Evolutionary conservation across 2,888 invertebrate genomes (phyloP), one percentile per base, ranked within the genome.

Genomic region (Cataglyphis altisquamis): DNA sequence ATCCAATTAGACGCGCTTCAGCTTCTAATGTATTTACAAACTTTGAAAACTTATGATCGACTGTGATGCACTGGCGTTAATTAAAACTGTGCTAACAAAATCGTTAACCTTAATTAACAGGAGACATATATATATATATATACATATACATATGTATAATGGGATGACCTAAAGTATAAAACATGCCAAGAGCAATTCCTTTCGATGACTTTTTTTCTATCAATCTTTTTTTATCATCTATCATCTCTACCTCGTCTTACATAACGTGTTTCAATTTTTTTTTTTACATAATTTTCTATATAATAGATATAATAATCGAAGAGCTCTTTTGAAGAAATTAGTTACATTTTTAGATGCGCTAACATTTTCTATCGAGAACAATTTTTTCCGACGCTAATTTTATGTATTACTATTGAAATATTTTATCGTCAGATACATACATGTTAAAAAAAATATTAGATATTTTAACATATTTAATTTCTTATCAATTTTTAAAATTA

Each of bases 41-140:
- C 57, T 78, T 78, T 41, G 57, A 41, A n/a, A 57, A 78, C 78
- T 78, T 78, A 78, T 78, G 70, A 78, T 70, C 78, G 78, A 32
- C 57, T 41, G 72, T 52, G 36, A 78, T 78, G 78, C 72, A 57
- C 41, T 41, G 15, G 29, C 45, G 57, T 78, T 78, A 78, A 78
- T 78, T 70, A 78, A 78, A 78, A 78, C 8, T 70, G 78, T 32
- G 72, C 57, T 70, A 60, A 78, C 78, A 32, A 78, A 78, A 78
- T 78, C 57, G 57, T 78, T 78, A 78, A 78, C 57, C 72, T 78
- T 45, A 78, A 60, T 78, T 78, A 78, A 78, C 57, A 60, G 21
- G 21, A 15, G 32, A 21, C 15, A 25, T 52, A 48, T n/a, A 48
- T 48, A 45, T 45, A 15, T 12, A 45, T 45, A 45, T 45, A 45